Evolutionary conservation across 2,888 invertebrate species (phyloP).

Genomic region (Melipona beecheii): DNA sequence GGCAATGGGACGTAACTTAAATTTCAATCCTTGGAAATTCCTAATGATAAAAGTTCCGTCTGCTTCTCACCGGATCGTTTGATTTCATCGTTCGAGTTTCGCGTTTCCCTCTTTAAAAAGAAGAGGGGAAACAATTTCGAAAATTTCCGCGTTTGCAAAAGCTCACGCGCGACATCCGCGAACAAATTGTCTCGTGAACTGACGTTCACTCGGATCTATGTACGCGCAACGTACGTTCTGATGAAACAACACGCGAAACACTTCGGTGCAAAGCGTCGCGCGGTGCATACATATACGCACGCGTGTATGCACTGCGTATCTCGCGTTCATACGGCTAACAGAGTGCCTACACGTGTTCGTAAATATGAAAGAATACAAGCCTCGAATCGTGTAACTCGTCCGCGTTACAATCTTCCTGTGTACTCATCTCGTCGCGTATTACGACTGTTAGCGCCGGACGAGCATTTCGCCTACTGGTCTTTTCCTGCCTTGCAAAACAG

Average conservation of each 20-base stretch:
- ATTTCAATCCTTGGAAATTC: background rate
- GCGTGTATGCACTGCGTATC: background rate
- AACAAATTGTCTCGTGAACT: background rate
- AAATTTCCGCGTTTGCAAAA: background rate
- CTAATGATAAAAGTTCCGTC: background rate
- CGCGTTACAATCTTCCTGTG: background rate
- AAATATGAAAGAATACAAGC: background rate
- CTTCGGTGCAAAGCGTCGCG: background rate
- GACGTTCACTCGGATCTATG: background rate
- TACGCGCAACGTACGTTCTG: background rate
- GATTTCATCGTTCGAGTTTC: background rate
- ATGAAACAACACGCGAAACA: background rate
- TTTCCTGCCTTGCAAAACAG: too few species aligned
- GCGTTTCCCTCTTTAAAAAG: background rate
- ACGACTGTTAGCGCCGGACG: background rate
- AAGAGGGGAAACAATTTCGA: too few species aligned
- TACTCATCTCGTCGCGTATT: background rate
- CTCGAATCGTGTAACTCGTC: background rate
- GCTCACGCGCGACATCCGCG: background rate
- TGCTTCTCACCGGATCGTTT: background rate
- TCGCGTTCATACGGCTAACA: background rate
- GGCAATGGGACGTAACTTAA: background rate
- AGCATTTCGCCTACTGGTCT: background rate
- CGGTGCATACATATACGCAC: background rate
- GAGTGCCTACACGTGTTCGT: background rate